phyloP scores from a whole-genome alignment of 2,797 vertebrate genomes.

The Anableps anableps region DNA sequence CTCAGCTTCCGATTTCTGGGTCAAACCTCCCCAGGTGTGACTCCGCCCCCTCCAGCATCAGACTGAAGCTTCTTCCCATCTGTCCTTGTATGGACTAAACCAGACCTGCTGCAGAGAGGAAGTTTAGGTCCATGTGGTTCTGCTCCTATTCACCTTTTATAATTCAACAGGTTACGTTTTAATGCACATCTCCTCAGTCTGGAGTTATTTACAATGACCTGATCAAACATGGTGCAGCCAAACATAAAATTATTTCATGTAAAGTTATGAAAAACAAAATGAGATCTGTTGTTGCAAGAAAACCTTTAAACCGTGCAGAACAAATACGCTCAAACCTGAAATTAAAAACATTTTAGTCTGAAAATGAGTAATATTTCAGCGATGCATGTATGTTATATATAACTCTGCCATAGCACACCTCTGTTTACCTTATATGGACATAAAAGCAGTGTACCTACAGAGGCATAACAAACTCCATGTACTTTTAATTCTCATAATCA shows the following conservation, averaged over 20 bases:
- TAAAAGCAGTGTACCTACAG: not conserved
- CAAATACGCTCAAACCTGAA: not conserved
- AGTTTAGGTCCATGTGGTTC: not conserved
- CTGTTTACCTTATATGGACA: not conserved
- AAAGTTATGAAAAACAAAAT: not conserved
- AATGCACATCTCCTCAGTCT: not conserved
- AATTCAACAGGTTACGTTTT: not conserved
- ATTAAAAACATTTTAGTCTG: not conserved
- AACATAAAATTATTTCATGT: not conserved
- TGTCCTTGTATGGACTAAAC: constrained; percentile 4
- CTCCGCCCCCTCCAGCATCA: constrained; percentile 1
- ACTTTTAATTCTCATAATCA: not conserved
- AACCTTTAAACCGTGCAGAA: not conserved
- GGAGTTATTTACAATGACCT: not conserved
- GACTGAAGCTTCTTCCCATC: not conserved
- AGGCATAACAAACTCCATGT: not conserved
- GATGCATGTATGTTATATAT: not conserved
- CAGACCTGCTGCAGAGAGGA: not conserved
- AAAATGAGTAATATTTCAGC: not conserved
- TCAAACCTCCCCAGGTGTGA: not conserved
- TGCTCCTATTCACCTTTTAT: not conserved
- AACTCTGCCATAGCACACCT: not conserved
- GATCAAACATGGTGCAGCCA: not conserved
- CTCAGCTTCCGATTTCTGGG: not conserved
- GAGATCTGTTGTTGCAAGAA: not conserved